Conservation (phyloP, 2,888 invertebrate species). For the Aspidiotus rigidus region DNA sequence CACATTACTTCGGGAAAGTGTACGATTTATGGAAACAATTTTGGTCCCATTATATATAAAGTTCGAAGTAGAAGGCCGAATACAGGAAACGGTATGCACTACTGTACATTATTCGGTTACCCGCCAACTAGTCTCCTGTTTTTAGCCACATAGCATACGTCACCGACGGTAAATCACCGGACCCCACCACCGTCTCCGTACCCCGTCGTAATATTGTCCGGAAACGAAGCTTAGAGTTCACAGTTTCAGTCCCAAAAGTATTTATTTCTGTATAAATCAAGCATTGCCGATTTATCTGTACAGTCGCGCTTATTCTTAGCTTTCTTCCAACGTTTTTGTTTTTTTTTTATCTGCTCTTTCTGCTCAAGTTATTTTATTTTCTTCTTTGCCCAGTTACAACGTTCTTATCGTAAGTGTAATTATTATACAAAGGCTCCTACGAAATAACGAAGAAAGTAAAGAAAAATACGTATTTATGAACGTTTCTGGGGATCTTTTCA, state of each 20-base stretch:
- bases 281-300: slow-evolving; percentile 25
- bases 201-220: slow-evolving; percentile 9
- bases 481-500: no score
- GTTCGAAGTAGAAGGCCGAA: slow-evolving; percentile 25
- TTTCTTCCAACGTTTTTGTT: slow-evolving; percentile 10
- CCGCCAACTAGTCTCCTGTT: slow-evolving; percentile 24
- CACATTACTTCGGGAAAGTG: slow-evolving; percentile 22
- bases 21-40: slow-evolving; percentile 28
- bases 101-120: slow-evolving; percentile 14
- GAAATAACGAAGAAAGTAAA: no score
- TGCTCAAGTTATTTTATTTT: no score
- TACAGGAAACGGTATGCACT: slow-evolving; percentile 14
- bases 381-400: no score
- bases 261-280: slow-evolving; percentile 33
- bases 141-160: slow-evolving; percentile 25
- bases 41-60: slow-evolving; percentile 16
- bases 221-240: slow-evolving; percentile 29
- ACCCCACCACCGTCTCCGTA: slow-evolving; percentile 1
- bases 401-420: no score
- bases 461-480: no score
- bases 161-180: slow-evolving; percentile 26
- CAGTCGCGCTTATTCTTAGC: slow-evolving; percentile 7
- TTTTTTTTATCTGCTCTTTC: neutral
- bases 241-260: slow-evolving; percentile 30
- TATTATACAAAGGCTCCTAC: no score